phyloP scores from a whole-genome alignment of 2,888 invertebrate species.

The Drepana falcataria region DNA sequence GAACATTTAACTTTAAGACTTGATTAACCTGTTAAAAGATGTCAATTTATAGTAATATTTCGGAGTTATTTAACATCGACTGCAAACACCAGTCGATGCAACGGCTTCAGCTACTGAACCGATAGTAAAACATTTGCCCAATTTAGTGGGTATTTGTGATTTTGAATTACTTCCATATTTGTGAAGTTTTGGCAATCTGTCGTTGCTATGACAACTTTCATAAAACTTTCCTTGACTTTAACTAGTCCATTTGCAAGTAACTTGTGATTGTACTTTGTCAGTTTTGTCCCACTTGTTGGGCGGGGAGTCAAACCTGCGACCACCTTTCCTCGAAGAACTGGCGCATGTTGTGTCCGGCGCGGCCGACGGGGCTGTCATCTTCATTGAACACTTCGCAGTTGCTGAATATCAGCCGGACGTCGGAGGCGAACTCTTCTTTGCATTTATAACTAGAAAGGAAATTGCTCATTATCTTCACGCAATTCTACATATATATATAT shows the following conservation, averaged over 20 bases:
- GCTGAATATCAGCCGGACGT: slow-evolving; percentile 96
- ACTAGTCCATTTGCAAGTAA: not conserved
- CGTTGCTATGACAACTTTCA: too few relatives aligned
- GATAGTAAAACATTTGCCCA: too few relatives aligned
- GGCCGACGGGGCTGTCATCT: slow-evolving; percentile 98
- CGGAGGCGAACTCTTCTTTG: slow-evolving; percentile 93
- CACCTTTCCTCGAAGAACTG: slow-evolving; percentile 95
- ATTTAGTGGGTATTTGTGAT: too few relatives aligned
- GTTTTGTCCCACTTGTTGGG: not conserved
- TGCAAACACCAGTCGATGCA: too few relatives aligned
- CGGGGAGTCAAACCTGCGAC: slow-evolving; percentile 76
- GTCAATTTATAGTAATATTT: too few relatives aligned
- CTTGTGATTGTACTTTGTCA: not conserved
- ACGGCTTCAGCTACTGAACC: too few relatives aligned
- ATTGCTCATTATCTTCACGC: too few relatives aligned
- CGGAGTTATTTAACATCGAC: too few relatives aligned
- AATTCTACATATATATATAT: slow-evolving; percentile 11
- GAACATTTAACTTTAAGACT: too few relatives aligned
- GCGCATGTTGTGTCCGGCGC: slow-evolving; percentile 95
- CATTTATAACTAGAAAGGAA: slow-evolving; percentile 87
- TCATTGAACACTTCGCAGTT: slow-evolving; percentile 99
- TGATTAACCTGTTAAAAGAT: too few relatives aligned
- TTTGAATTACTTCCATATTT: too few relatives aligned
- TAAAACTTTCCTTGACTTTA: not conserved
- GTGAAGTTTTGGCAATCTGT: too few relatives aligned